Conservation (phyloP, 2,113 vertebrate species). For the Ellobius talpinus region DNA sequence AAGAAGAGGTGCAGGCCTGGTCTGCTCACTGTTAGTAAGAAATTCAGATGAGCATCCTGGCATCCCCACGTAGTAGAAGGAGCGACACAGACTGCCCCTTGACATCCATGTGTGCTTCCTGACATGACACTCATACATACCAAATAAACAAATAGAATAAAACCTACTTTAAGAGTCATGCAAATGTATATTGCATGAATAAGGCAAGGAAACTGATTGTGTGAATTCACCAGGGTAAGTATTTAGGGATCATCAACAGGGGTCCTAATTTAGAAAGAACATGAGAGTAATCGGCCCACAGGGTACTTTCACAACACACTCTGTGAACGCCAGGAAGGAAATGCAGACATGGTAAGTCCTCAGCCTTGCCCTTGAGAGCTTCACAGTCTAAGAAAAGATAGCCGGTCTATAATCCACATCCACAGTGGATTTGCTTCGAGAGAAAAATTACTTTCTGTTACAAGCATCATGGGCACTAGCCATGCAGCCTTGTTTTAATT, state of each 20-base stretch:
- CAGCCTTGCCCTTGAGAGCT: conserved; percentile 49
- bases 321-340: neutral
- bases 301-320: neutral
- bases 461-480: conserved; percentile 9
- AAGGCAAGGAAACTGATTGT: neutral
- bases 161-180: neutral
- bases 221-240: neutral
- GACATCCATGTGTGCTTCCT: neutral
- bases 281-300: neutral
- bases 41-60: neutral
- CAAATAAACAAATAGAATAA: neutral
- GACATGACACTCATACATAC: neutral
- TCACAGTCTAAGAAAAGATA: conserved; percentile 49
- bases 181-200: neutral
- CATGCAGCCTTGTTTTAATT: conserved; percentile 58
- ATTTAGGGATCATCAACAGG: neutral
- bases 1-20: neutral
- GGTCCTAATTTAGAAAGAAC: neutral
- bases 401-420: neutral
- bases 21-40: neutral
- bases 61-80: neutral
- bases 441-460: conserved; percentile 64
- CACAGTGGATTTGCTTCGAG: conserved; percentile 50
- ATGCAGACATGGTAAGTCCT: conserved; percentile 4
- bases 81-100: neutral